Base-by-base conservation (phyloP, 2,113 vertebrate genomes). In the Syngnathus scovelli region DNA sequence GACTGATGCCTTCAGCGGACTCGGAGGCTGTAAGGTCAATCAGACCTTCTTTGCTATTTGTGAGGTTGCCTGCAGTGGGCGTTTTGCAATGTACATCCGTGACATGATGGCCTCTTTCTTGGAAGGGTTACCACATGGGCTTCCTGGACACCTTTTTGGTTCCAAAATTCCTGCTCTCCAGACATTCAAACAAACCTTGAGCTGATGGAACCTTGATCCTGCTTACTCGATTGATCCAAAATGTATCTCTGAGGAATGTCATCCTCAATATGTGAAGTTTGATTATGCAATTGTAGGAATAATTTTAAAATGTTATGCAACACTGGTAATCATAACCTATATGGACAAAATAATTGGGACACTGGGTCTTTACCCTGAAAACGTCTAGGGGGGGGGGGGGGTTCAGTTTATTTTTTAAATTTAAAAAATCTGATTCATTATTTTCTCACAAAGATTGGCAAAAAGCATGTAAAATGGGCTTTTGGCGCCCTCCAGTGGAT, bases 131-230 rank as follows among this genome's bases (percentile, higher is more conserved):
- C 23, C 10, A 5, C 61, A 18, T 7, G 0, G n/a, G n/a, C 44
- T 70, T 9, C 60, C 79, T n/a, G 66, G 66, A 46, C 70, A 59
- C 62, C 63, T 76, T 41, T 62, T 51, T 39, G 64, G 41, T 49
- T 80, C 88, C 86, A 85, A 18, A 85, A 72, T 1, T 54, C 59
- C 68, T 81, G 85, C 63, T 78, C 55, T 65, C 72, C 11, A 77
- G 67, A 16, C 62, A 41, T 56, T 37, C 36, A 1, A 85, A 64
- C 49, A 79, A 18, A 15, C 61, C 64, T 39, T 72, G 67, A 15
- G 74, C 77, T 3, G 82, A 52, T 39, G 69, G 68, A 1, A 71
- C 55, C 18, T 68, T 37, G 7, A 64, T 54, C 51, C n/a, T 21
- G 51, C 51, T 54, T n/a, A 21, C 54, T 82, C 70, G 4, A 66